These are phyloP conservation scores for Anguilla megastoma DNA, from an alignment of 2,797 vertebrate species.

Conservation along the genomic window DNA sequence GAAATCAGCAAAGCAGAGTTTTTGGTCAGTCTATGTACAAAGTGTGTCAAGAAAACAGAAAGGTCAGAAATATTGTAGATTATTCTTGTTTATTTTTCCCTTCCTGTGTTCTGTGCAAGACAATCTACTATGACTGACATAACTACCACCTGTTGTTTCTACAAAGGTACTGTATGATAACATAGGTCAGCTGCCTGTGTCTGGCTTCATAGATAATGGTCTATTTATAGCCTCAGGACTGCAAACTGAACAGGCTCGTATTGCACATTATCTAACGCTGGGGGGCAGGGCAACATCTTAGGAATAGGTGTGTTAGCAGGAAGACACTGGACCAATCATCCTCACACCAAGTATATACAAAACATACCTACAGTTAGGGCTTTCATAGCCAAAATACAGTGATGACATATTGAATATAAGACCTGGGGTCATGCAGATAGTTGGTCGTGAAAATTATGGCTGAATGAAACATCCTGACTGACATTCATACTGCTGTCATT, in stretches of 20 bases:
- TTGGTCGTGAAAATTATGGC: background rate
- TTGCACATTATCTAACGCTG: slow-evolving; percentile 25
- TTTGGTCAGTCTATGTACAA: background rate
- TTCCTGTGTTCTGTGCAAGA: slow-evolving; percentile 5
- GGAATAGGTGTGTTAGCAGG: slow-evolving; percentile 38
- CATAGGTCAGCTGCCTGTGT: slow-evolving; percentile 51
- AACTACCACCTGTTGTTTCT: slow-evolving; percentile 51
- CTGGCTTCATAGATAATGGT: slow-evolving; percentile 51
- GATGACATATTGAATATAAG: background rate
- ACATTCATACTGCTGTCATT: background rate
- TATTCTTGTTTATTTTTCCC: slow-evolving; percentile 14
- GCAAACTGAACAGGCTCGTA: slow-evolving; percentile 28
- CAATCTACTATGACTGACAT: slow-evolving; percentile 38
- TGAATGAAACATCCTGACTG: background rate
- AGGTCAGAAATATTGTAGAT: background rate
- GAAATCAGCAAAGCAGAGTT: background rate
- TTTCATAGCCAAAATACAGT: background rate
- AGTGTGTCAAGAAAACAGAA: background rate
- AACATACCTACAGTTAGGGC: background rate
- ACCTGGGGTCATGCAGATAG: background rate
- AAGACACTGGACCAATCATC: slow-evolving; percentile 14
- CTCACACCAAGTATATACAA: background rate
- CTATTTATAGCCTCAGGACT: slow-evolving; percentile 49
- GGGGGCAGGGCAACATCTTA: slow-evolving; percentile 34
- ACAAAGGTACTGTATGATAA: slow-evolving; percentile 48